Evolutionary conservation across 2,797 vertebrate species (phyloP).

Genomic region (Falco concolor): DNA sequence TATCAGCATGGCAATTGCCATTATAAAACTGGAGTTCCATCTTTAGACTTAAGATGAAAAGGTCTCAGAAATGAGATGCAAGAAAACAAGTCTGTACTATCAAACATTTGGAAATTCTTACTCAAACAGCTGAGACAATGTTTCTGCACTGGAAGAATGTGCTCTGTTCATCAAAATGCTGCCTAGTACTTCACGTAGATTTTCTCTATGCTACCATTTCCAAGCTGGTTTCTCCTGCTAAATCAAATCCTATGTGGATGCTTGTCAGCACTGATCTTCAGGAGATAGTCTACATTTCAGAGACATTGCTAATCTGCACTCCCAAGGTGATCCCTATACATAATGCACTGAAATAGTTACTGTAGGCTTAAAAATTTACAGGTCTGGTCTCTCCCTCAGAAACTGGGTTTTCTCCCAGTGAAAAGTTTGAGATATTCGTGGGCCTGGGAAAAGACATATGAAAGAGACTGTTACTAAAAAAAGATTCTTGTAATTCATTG

Average conservation of each 20-base stretch:
- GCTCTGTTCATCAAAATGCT: not conserved
- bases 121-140: slow-evolving; percentile 33
- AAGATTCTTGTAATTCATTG: not conserved
- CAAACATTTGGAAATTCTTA: slow-evolving; percentile 42
- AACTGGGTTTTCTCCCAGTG: accelerated
- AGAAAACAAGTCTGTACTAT: not conserved
- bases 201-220: not conserved
- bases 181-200: not conserved
- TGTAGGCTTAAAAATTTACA: not conserved
- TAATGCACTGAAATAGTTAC: not conserved
- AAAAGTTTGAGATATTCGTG: not conserved
- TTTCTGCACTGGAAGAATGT: not conserved
- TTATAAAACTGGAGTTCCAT: not conserved
- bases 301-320: not conserved
- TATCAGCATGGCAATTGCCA: slow-evolving; percentile 3
- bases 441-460: not conserved
- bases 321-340: not conserved
- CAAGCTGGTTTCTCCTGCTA: not conserved
- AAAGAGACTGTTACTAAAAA: not conserved
- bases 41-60: not conserved
- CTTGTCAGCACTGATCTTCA: not conserved
- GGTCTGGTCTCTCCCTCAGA: not conserved
- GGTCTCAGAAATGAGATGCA: not conserved
- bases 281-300: not conserved
- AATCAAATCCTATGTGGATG: not conserved